Percentiles rank a stretch among this genome's conserved stretches.
Evolutionary conservation across 2,797 vertebrate genomes (phyloP).

Genomic region (Anguilla marmorata): DNA sequence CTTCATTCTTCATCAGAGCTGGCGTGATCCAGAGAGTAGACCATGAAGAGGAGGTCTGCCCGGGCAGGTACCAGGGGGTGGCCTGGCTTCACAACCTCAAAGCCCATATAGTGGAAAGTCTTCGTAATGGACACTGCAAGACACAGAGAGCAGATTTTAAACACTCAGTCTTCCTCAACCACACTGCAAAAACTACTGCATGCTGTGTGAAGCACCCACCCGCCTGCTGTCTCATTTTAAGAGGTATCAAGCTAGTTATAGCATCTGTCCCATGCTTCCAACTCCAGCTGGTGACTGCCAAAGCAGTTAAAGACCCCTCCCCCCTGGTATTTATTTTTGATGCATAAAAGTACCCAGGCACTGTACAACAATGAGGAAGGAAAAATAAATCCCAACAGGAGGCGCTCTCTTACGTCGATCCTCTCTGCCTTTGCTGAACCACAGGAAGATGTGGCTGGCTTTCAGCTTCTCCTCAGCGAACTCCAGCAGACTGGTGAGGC

Average conservation of each 20-base stretch:
- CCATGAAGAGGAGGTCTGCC: conserved; percentile 84
- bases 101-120: conserved; percentile 85
- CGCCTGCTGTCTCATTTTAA: conserved; percentile 93
- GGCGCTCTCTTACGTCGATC: conserved; percentile 82
- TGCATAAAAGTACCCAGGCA: background rate
- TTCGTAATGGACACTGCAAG: conserved; percentile 75
- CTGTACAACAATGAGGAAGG: background rate
- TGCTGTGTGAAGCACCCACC: conserved; percentile 61
- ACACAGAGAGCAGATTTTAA: conserved; percentile 46
- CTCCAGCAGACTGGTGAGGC: conserved; percentile 89
- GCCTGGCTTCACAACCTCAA: conserved; percentile 81
- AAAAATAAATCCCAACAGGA: background rate
- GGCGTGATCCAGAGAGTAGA: conserved; percentile 78
- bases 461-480: conserved; percentile 96
- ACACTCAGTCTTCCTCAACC: conserved; percentile 60
- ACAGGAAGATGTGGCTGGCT: conserved; percentile 91
- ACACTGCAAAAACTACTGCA: conserved; percentile 57
- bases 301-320: conserved; percentile 62
- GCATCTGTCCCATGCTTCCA: conserved; percentile 80
- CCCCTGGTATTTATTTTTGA: background rate
- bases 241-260: conserved; percentile 81
- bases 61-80: conserved; percentile 75
- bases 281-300: conserved; percentile 92
- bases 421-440: conserved; percentile 93
- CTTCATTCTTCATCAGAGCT: conserved; percentile 74